A percentile compares a stretch with the other conserved stretches of the same genome.
Evolutionary conservation across 2,113 vertebrate genomes (phyloP).

Genomic region (Ploceus nigricollis): DNA sequence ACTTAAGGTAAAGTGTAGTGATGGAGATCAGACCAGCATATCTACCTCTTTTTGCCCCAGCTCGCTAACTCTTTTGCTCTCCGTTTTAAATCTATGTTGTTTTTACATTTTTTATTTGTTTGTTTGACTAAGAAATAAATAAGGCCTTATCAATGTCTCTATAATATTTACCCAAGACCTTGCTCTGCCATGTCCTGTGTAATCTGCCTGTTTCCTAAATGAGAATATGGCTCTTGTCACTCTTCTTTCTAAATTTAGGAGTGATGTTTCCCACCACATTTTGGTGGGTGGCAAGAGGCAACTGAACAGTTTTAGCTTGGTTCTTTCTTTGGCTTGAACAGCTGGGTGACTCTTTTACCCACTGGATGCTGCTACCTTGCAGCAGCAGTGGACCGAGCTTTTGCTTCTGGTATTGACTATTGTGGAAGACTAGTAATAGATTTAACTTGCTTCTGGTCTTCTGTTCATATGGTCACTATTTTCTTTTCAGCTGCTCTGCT

Average conservation of each 20-base stretch:
- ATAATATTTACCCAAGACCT: neutral
- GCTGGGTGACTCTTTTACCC: neutral
- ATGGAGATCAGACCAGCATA: neutral
- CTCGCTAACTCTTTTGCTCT: neutral
- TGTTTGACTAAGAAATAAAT: neutral
- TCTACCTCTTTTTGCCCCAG: neutral
- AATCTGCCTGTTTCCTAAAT: neutral
- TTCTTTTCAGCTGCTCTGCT: slow-evolving; percentile 29
- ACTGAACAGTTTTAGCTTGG: neutral
- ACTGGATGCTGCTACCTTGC: neutral
- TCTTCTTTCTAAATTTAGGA: neutral
- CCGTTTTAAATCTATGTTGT: neutral
- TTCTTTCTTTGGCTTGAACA: neutral
- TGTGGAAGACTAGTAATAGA: neutral
- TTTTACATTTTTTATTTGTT: neutral
- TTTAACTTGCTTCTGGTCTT: slow-evolving; percentile 30
- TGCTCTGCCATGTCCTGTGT: neutral
- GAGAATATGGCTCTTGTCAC: neutral
- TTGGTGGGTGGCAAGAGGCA: neutral
- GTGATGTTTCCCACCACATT: neutral
- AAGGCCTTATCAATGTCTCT: neutral
- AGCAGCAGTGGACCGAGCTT: neutral
- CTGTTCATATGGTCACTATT: slow-evolving; percentile 28
- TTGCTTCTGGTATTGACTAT: slow-evolving; percentile 12
- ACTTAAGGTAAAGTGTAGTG: neutral